Conservation (phyloP, 1,140 invertebrate species). For the Araneus ventricosus region DNA sequence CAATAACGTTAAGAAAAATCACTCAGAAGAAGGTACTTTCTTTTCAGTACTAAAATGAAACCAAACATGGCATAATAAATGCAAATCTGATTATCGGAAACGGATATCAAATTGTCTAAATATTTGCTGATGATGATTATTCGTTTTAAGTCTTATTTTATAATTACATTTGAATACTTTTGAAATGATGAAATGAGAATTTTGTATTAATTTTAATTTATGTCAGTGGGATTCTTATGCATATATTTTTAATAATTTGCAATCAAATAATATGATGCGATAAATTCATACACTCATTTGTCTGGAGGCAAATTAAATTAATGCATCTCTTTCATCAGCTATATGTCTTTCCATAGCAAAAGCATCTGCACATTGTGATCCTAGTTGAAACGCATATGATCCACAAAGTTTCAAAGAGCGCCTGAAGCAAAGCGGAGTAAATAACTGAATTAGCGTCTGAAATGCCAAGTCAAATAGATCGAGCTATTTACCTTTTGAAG, state of each 20-base stretch:
- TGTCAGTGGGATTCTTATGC: neutral
- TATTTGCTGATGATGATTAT: no score
- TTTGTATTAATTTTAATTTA: neutral
- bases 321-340: neutral
- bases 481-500: slow-evolving; percentile 20
- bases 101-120: no score
- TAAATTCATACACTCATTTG: neutral
- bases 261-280: neutral
- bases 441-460: slow-evolving; percentile 11
- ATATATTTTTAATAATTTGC: neutral
- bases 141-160: no score
- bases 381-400: neutral
- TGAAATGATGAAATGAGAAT: neutral
- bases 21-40: no score
- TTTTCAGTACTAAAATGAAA: no score
- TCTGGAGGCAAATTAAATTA: neutral
- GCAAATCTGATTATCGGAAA: no score
- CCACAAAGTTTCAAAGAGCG: neutral
- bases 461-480: slow-evolving; percentile 17
- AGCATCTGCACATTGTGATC: neutral
- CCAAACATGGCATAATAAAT: no score
- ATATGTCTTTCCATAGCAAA: neutral
- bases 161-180: neutral
- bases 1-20: no score
- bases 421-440: neutral